Conservation (phyloP, 2,113 vertebrate species). For the Centropus unirufus region DNA sequence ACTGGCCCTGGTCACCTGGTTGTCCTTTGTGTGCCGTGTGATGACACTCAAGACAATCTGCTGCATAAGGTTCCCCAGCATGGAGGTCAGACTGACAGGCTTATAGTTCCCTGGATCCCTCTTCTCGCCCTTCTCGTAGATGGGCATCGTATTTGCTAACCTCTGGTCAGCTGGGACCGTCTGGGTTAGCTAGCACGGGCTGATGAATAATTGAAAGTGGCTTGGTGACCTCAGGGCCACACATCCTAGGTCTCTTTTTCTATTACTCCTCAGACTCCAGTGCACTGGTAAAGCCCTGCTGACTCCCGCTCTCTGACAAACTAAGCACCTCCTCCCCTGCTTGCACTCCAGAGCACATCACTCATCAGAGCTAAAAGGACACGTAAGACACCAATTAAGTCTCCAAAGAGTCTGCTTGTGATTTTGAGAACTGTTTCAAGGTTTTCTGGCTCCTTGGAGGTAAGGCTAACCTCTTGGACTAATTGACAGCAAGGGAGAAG, state of each 20-base stretch:
- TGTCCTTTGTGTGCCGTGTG: not conserved
- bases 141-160: not conserved
- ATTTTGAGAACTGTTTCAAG: not conserved
- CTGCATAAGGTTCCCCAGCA: not conserved
- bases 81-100: not conserved
- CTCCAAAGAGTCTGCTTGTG: not conserved
- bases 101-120: not conserved
- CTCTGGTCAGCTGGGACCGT: not conserved
- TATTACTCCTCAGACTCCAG: fast-evolving
- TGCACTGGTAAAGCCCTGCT: not conserved
- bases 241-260: not conserved
- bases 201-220: not conserved
- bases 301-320: not conserved
- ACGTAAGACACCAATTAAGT: slow-evolving; percentile 46
- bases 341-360: not conserved
- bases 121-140: not conserved
- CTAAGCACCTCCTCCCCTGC: not conserved
- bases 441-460: not conserved
- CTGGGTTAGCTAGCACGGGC: not conserved
- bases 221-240: not conserved
- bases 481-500: slow-evolving; percentile 20
- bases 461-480: not conserved
- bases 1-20: not conserved
- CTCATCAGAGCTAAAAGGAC: not conserved
- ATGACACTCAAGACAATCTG: not conserved